Evolutionary conservation across 2,797 vertebrate species (phyloP).

Genomic region (Chiloscyllium punctatum): DNA sequence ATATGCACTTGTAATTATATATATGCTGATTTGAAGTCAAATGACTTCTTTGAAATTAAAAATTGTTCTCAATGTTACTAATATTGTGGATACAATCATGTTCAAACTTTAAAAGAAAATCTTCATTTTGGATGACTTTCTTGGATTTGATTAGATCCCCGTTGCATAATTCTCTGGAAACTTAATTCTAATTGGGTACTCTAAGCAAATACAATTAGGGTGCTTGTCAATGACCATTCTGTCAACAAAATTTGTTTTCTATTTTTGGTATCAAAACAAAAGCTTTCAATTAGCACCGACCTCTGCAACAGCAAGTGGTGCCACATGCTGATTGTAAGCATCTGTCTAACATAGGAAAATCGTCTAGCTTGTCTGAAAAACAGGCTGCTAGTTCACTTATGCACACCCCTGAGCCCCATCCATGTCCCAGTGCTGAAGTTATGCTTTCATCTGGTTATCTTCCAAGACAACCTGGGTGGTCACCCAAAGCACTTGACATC

Average conservation of each 20-base stretch:
- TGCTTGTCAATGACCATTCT: conserved; percentile 33
- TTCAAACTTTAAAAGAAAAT: not conserved
- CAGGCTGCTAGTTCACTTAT: conserved; percentile 42
- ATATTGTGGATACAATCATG: not conserved
- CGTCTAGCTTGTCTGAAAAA: conserved; percentile 30
- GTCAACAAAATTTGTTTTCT: conserved; percentile 37
- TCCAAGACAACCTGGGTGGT: conserved; percentile 98
- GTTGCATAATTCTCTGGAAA: conserved; percentile 3
- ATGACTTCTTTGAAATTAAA: not conserved
- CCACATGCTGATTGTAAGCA: conserved; percentile 48
- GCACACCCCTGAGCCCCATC: conserved; percentile 49
- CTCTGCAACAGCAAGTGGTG: conserved; percentile 34
- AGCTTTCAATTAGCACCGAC: conserved; percentile 38
- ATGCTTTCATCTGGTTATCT: conserved; percentile 99
- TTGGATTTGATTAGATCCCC: not conserved
- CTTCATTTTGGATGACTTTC: not conserved
- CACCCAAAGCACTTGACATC: conserved; percentile 99
- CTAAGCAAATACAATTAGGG: conserved; percentile 11
- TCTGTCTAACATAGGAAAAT: conserved; percentile 49
- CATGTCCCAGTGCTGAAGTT: conserved; percentile 70
- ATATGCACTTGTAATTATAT: not conserved
- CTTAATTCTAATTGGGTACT: conserved; percentile 16
- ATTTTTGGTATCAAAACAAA: conserved; percentile 36
- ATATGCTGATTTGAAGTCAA: not conserved
- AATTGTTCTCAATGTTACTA: not conserved